Base-by-base conservation (phyloP, 2,797 vertebrate genomes). In the Pangasius macronema region DNA sequence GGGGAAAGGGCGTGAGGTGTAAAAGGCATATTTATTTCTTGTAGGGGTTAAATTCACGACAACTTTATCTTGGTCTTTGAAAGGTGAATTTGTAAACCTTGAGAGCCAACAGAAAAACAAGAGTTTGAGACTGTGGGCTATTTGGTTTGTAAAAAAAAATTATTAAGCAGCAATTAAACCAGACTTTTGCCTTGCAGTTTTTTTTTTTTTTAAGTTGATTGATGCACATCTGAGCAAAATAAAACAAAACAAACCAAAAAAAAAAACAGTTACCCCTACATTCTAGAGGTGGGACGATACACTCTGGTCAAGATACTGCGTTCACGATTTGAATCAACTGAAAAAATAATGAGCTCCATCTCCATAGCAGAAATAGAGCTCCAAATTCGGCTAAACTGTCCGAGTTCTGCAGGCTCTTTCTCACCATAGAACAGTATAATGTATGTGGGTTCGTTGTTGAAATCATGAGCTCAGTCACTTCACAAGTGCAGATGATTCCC, bases 311-410 rank as follows among this genome's bases (percentile, higher is more conserved):
- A 2, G 16, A 27, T 82, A 9, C 24, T n/a, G 20, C 11, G 6
- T 77, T 30, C 16, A 53, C 1, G 6, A 79, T 55, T 82, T 0
- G 10, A 36, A 33, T 5, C 11, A 7, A n/a, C 51, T 22, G 16
- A n/a, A 20, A 20, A 36, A 30, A 14, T 39, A 72, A 22, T 39
- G 7, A 36, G 36, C 7, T 72, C 33, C 67, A 39, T 24, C 7
- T 72, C 33, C 67, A 39, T 24, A 80, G n/a, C 8, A 22, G 13
- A n/a, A n/a, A 3, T 82, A 82, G 24, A 82, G 81, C 81, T 82
- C 61, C 39, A 30, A 20, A 24, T 24, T 30, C 0, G 24, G 81
- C 81, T 30, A 51, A 22, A 49, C 22, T 49, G 39, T 0, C 27
- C 0, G 27, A 2, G 20, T 49, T 82, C 42, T 65, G 27, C 1